Conservation (phyloP, 1,140 invertebrate species). For the Myzus persicae region DNA sequence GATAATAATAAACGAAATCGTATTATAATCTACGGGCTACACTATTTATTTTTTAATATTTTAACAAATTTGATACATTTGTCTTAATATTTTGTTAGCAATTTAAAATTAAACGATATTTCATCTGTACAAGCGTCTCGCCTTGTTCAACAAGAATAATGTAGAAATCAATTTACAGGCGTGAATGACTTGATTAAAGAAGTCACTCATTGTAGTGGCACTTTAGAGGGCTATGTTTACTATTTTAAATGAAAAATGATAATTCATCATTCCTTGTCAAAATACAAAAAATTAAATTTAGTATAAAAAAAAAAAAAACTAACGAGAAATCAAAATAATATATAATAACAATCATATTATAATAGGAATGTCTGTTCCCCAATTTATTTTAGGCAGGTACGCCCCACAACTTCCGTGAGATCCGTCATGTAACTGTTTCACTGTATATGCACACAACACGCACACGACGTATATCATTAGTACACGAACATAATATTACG, state of each 20-base stretch:
- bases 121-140: neutral
- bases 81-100: no score
- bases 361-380: neutral
- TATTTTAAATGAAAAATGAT: neutral
- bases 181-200: neutral
- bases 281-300: neutral
- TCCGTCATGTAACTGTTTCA: constrained; percentile 4
- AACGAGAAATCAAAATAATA: constrained; percentile 9
- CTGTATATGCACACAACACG: neutral
- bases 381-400: neutral
- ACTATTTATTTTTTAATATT: no score
- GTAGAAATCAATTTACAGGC: neutral
- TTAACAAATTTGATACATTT: no score
- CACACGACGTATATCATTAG: neutral
- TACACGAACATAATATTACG: no score
- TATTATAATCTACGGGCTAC: no score
- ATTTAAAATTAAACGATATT: neutral
- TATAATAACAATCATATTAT: neutral
- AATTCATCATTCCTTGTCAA: neutral
- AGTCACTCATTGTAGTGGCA: neutral
- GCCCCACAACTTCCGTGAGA: neutral
- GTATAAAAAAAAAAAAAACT: neutral
- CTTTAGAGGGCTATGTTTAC: neutral
- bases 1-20: no score
- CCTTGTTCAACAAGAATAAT: no score